Evolutionary conservation across 2,113 vertebrate species (phyloP).

Genomic region (Sinocyclocheilus rhinocerous): DNA sequence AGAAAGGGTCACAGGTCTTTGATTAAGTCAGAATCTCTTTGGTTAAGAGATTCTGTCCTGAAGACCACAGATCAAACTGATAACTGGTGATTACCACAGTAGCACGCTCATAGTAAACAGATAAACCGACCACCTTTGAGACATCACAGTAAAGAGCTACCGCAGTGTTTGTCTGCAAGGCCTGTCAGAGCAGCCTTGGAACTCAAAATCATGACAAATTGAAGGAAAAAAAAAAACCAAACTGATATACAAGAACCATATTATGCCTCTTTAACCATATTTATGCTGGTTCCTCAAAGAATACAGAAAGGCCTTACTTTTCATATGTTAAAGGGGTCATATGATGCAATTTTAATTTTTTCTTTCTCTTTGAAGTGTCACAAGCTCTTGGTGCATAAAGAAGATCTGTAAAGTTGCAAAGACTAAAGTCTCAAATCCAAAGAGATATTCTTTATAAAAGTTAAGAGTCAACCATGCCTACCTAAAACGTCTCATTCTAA

Average conservation of each 20-base stretch:
- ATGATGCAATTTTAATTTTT: too few species aligned
- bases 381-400: too few species aligned
- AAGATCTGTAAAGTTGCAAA: too few species aligned
- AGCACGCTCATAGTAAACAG: constrained; percentile 66
- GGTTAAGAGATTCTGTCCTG: constrained; percentile 66
- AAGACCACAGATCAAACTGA: constrained; percentile 74
- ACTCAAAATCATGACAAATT: neutral
- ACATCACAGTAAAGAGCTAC: neutral
- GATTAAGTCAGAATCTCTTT: constrained; percentile 17
- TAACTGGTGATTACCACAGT: constrained; percentile 68
- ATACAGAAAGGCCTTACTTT: neutral
- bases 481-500: too few species aligned
- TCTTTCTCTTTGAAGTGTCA: too few species aligned
- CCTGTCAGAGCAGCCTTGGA: neutral
- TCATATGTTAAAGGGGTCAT: neutral
- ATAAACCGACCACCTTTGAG: constrained; percentile 43
- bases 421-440: too few species aligned
- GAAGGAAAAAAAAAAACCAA: too few species aligned
- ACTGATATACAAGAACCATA: neutral
- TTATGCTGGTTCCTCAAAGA: neutral
- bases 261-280: neutral
- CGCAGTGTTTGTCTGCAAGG: neutral
- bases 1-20: constrained; percentile 37
- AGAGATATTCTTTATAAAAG: too few species aligned
- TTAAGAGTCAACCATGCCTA: too few species aligned